Conservation (phyloP, 2,888 invertebrate species). For the Drosophila kambysellisi region DNA sequence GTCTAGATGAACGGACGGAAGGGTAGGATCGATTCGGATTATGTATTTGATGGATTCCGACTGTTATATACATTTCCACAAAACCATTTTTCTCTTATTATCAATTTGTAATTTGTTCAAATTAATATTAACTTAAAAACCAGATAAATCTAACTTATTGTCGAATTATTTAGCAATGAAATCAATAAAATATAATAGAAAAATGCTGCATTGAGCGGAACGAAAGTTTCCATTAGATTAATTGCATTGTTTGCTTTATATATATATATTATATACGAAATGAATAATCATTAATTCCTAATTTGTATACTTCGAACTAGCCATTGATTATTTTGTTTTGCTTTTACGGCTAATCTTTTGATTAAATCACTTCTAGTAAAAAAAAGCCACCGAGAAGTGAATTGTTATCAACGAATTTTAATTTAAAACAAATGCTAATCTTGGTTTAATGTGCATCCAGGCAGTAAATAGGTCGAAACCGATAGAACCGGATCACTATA, state of each 20-base stretch:
- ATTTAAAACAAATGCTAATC: background rate
- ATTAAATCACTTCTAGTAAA: background rate
- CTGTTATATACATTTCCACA: background rate
- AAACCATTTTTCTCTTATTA: too few species aligned
- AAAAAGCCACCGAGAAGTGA: background rate
- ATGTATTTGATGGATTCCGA: background rate
- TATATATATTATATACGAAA: background rate
- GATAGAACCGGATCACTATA: background rate
- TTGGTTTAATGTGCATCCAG: background rate
- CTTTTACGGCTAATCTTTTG: background rate
- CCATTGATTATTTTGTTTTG: background rate
- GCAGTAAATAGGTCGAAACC: background rate
- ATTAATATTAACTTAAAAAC: background rate
- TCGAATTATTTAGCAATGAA: background rate
- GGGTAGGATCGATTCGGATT: background rate
- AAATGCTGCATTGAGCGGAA: background rate
- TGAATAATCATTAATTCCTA: background rate
- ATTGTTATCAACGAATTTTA: background rate
- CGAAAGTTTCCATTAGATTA: background rate
- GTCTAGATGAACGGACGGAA: background rate
- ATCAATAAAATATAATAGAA: background rate
- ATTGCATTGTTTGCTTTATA: background rate
- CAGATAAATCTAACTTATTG: background rate
- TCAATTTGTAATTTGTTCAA: background rate
- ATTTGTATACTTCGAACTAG: background rate